Conservation (phyloP, 2,797 vertebrate species). For the Lepidocolaptes lacrymiger region DNA sequence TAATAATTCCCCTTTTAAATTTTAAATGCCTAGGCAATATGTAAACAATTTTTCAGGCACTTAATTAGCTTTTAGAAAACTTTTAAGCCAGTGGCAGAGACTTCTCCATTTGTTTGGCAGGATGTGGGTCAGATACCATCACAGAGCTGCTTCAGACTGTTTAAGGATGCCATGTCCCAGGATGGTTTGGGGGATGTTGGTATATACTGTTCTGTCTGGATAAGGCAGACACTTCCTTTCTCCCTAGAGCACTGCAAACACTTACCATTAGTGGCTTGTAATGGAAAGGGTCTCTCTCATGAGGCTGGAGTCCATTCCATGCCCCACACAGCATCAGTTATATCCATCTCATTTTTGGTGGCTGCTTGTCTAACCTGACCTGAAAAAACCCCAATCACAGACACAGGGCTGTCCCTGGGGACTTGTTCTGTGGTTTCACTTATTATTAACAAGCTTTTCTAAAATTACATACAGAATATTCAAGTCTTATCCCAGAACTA, state of each 20-base stretch:
- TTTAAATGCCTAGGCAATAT: not conserved
- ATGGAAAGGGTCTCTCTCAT: not conserved
- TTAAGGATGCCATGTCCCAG: not conserved
- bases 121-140: not conserved
- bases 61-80: not conserved
- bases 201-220: not conserved
- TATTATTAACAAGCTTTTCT: not conserved
- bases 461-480: not conserved
- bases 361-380: not conserved
- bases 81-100: not conserved
- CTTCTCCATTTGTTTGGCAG: not conserved
- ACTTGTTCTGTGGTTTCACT: not conserved
- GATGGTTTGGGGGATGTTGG: not conserved
- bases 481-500: not conserved
- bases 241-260: not conserved
- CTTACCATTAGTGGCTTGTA: not conserved
- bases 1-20: not conserved
- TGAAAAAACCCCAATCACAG: not conserved
- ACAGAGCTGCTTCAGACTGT: not conserved
- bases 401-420: not conserved
- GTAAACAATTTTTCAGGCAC: not conserved
- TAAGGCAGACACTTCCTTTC: not conserved
- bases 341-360: not conserved
- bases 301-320: not conserved
- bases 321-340: not conserved